Conservation (phyloP, 1,140 invertebrate species). For the Rhagoletis pomonella region DNA sequence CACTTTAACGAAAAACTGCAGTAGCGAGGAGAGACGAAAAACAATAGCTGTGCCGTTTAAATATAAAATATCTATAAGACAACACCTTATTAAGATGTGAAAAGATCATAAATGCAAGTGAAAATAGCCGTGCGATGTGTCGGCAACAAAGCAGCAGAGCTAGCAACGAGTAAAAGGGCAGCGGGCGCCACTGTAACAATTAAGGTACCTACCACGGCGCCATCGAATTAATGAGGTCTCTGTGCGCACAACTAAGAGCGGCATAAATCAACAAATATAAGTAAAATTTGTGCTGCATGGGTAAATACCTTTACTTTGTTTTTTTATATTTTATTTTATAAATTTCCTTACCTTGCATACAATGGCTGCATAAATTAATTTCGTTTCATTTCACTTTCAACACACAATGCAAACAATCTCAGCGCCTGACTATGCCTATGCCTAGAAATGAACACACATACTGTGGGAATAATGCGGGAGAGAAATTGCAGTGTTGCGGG, state of each 20-base stretch:
- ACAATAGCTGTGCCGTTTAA: no score
- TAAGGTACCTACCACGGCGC: background rate
- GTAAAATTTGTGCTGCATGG: background rate
- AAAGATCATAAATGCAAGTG: constrained; percentile 36
- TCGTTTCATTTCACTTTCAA: constrained; percentile 50
- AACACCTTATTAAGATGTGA: background rate
- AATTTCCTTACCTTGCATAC: constrained; percentile 3
- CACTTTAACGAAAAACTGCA: background rate
- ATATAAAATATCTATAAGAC: background rate
- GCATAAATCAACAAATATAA: background rate
- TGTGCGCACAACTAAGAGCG: background rate
- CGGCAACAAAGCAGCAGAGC: background rate
- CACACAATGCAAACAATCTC: constrained; percentile 18
- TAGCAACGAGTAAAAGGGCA: background rate
- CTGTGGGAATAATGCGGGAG: constrained; percentile 7
- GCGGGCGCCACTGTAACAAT: background rate
- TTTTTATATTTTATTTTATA: background rate
- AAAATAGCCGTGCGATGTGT: background rate
- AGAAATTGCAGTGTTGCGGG: background rate
- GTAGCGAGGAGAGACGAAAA: background rate
- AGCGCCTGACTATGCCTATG: background rate
- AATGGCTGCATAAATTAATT: constrained; percentile 44
- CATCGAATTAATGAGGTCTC: constrained; percentile 13
- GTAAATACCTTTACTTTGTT: background rate
- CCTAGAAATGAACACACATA: no score